These are phyloP conservation scores for Gastrophysa polygoni DNA, from an alignment of 2,888 invertebrate species.

Conservation along the genomic window DNA sequence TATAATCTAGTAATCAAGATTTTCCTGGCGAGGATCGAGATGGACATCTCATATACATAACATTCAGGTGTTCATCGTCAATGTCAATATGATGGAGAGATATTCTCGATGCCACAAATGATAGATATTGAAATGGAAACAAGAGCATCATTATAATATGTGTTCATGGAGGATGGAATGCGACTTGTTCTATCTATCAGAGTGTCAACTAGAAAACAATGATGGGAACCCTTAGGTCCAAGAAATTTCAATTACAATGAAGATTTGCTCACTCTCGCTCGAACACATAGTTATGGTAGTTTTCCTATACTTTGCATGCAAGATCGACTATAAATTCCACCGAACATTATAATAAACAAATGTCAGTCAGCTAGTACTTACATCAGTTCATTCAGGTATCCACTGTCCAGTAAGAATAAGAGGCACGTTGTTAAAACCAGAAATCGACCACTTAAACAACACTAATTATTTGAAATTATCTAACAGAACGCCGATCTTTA, in stretches of 20 bases:
- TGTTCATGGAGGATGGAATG: neutral
- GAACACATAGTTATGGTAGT: neutral
- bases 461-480: constrained; percentile 43
- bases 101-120: too few species aligned
- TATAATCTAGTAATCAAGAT: too few species aligned
- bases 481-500: constrained; percentile 42
- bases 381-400: constrained; percentile 34
- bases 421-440: constrained; percentile 31
- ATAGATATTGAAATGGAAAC: too few species aligned
- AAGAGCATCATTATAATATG: too few species aligned
- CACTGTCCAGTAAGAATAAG: constrained; percentile 27
- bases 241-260: neutral
- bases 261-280: neutral
- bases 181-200: neutral
- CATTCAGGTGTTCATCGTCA: too few species aligned
- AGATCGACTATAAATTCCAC: constrained; percentile 19
- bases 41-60: too few species aligned
- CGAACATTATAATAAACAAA: constrained; percentile 28
- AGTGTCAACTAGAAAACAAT: neutral
- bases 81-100: too few species aligned
- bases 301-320: constrained; percentile 14
- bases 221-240: neutral
- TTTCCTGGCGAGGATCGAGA: too few species aligned
- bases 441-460: constrained; percentile 36
- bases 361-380: constrained; percentile 29